Percentiles rank a stretch among this genome's conserved stretches.
phyloP scores from a whole-genome alignment of 2,888 invertebrate species.

The Cantharis rustica region DNA sequence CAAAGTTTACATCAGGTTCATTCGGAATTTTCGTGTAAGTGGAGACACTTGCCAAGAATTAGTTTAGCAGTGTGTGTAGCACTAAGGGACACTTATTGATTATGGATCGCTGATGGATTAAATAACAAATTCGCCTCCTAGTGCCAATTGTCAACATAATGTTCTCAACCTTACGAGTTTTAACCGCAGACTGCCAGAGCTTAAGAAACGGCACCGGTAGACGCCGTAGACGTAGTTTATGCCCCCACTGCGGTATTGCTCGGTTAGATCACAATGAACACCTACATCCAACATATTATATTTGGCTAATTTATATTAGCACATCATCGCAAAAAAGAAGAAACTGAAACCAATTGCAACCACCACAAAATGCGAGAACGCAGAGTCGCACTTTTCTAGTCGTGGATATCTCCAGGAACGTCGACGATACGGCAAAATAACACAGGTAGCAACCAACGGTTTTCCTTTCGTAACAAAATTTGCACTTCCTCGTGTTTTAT shows the following conservation, averaged over 20 bases:
- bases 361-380: background rate
- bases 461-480: background rate
- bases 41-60: background rate
- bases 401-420: background rate
- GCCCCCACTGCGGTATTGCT: conserved; percentile 30
- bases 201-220: conserved; percentile 27
- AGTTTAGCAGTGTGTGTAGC: background rate
- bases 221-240: conserved; percentile 24
- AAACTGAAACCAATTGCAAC: background rate
- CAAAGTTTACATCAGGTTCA: background rate
- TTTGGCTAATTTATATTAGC: background rate
- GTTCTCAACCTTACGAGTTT: conserved; percentile 27
- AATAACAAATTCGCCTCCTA: conserved; percentile 2
- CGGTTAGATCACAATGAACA: conserved; percentile 30
- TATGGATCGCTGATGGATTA: background rate
- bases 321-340: background rate
- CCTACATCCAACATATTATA: conserved; percentile 15
- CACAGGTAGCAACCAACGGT: background rate
- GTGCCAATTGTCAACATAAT: conserved; percentile 18
- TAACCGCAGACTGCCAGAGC: conserved; percentile 32
- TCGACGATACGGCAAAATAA: background rate
- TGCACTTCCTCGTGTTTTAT: background rate
- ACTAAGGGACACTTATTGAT: background rate
- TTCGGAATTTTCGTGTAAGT: background rate
- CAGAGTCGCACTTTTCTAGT: background rate